Percentiles rank a stretch among this genome's conserved stretches.
phyloP scores from a whole-genome alignment of 1,140 invertebrate species.

The Rhagoletis zephyria region DNA sequence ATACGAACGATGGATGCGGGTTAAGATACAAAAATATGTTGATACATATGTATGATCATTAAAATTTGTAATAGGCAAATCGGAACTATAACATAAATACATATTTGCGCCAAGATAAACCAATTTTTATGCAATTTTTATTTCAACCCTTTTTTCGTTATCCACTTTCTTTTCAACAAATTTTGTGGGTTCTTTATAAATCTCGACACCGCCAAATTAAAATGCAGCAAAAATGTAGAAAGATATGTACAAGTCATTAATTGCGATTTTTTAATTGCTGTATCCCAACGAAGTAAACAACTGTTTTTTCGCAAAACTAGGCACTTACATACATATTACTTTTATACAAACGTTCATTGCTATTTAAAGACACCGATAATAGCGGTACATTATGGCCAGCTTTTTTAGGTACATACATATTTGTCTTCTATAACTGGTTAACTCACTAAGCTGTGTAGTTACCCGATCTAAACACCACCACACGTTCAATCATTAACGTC shows the following conservation, averaged over 20 bases:
- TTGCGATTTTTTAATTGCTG: neutral
- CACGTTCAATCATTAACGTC: too few species aligned
- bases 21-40: too few species aligned
- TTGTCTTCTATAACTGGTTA: slow-evolving; percentile 8
- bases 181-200: neutral
- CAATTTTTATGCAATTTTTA: neutral
- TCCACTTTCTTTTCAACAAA: too few species aligned
- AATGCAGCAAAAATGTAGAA: neutral
- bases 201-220: neutral
- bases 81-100: too few species aligned
- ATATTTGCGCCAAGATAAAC: neutral
- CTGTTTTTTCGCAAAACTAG: neutral
- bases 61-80: too few species aligned
- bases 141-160: neutral
- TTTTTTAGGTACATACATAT: neutral
- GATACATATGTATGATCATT: too few species aligned
- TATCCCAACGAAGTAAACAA: neutral
- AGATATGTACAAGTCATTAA: neutral
- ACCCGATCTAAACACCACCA: neutral
- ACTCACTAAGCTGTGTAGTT: neutral
- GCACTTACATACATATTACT: neutral
- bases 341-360: neutral
- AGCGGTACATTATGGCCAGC: neutral
- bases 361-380: neutral
- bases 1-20: too few species aligned